Conservation (phyloP, 1,140 invertebrate genomes). For the Antheraea pernyi region DNA sequence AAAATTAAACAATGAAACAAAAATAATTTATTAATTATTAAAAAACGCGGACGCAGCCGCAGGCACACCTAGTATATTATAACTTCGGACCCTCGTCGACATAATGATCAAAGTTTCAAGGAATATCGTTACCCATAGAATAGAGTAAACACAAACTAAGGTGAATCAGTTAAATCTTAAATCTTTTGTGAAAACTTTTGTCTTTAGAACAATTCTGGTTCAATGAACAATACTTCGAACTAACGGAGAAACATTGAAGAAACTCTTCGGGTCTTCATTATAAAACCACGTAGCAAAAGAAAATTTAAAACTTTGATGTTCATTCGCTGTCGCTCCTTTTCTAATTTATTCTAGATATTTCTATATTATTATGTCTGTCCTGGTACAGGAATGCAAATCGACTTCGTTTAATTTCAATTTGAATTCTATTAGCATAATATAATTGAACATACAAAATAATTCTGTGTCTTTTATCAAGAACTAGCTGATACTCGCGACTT, state of each 20-base stretch:
- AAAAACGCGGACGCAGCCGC: background rate
- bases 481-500: too few relatives aligned
- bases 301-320: background rate
- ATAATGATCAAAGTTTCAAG: background rate
- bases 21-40: too few relatives aligned
- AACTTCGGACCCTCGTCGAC: background rate
- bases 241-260: background rate
- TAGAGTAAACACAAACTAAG: background rate
- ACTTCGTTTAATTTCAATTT: background rate
- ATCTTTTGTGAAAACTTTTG: slow-evolving; percentile 1
- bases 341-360: background rate
- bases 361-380: too few relatives aligned
- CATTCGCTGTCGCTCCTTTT: background rate
- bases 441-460: too few relatives aligned
- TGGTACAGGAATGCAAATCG: too few relatives aligned
- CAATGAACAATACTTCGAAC: background rate
- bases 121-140: background rate
- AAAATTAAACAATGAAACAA: too few relatives aligned
- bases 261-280: background rate
- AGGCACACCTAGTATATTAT: background rate
- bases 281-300: background rate
- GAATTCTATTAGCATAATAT: background rate
- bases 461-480: too few relatives aligned
- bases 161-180: background rate
- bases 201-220: background rate